These are phyloP conservation scores for Macaria notata DNA, from an alignment of 2,888 invertebrate genomes.

Conservation along the genomic window DNA sequence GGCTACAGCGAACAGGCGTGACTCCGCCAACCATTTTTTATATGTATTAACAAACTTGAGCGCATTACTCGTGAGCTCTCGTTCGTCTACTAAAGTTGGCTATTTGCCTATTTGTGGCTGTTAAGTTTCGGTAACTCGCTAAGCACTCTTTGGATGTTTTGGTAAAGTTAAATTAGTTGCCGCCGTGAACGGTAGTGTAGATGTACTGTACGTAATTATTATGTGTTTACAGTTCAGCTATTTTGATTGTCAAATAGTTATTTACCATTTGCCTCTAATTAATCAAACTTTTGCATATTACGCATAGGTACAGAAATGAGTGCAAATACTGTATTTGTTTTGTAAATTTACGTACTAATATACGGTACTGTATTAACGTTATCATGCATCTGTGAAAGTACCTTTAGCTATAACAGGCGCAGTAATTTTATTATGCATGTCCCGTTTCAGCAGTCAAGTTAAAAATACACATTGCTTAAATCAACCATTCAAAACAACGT, in stretches of 20 bases:
- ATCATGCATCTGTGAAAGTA: too few relatives aligned
- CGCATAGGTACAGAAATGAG: too few relatives aligned
- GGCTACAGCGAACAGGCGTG: constrained; percentile 68
- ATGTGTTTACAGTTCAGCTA: constrained; percentile 24
- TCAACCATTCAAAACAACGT: constrained; percentile 5
- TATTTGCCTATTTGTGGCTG: constrained; percentile 28
- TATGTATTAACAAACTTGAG: constrained; percentile 52
- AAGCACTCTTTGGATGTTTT: constrained; percentile 24
- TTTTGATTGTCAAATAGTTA: constrained; percentile 1
- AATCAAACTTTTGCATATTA: too few relatives aligned
- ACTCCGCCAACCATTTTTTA: constrained; percentile 61
- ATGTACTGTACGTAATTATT: constrained; percentile 11
- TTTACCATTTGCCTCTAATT: background rate
- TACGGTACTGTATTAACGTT: too few relatives aligned
- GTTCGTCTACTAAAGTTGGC: constrained; percentile 17
- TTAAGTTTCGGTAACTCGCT: constrained; percentile 22
- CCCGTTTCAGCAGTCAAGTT: constrained; percentile 24
- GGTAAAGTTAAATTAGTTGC: constrained; percentile 22
- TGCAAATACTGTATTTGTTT: too few relatives aligned
- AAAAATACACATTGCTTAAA: constrained; percentile 5
- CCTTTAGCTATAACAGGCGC: too few relatives aligned
- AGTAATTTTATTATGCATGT: constrained; percentile 8
- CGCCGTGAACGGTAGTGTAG: constrained; percentile 23
- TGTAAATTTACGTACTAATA: too few relatives aligned
- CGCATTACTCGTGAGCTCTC: constrained; percentile 33